These are phyloP conservation scores for Troides oblongomaculatus DNA, from an alignment of 2,888 invertebrate species.

Conservation along the genomic window DNA sequence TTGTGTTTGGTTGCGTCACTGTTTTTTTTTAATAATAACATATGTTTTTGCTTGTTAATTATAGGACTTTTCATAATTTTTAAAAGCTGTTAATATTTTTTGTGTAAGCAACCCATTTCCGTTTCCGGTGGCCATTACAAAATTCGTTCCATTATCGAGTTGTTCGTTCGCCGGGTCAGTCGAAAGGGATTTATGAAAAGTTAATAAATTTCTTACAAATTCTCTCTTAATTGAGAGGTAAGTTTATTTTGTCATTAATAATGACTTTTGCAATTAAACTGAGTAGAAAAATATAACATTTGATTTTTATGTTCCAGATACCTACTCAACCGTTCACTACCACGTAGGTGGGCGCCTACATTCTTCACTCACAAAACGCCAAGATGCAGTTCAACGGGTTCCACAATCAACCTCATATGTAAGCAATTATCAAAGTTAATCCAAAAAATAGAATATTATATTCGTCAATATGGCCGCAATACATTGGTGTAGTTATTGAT, in stretches of 20 bases:
- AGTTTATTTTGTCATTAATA: slow-evolving; percentile 36
- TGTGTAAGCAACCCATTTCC: slow-evolving; percentile 40
- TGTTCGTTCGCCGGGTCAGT: slow-evolving; percentile 82
- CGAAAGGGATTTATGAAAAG: slow-evolving; percentile 66
- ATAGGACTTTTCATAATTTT: neutral
- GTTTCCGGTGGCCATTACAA: slow-evolving; percentile 48
- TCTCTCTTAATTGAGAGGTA: slow-evolving; percentile 77
- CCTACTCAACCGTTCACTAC: slow-evolving; percentile 61
- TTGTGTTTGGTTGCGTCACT: too few relatives aligned
- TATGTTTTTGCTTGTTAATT: neutral
- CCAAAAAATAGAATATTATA: neutral
- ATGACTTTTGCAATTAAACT: neutral
- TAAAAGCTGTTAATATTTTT: neutral
- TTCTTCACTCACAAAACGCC: slow-evolving; percentile 40
- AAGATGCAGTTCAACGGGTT: slow-evolving; percentile 78
- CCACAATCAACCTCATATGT: slow-evolving; percentile 77
- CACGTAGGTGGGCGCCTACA: slow-evolving; percentile 53
- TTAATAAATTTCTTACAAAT: slow-evolving; percentile 55
- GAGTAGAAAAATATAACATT: neutral
- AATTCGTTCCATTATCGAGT: slow-evolving; percentile 76
- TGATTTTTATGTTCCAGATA: slow-evolving; percentile 60
- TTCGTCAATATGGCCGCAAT: slow-evolving; percentile 23
- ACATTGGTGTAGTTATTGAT: slow-evolving; percentile 19
- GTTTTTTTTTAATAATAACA: slow-evolving; percentile 25
- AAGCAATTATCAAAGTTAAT: slow-evolving; percentile 41